phyloP scores from a whole-genome alignment of 1,140 invertebrate genomes.

The Cylas formicarius region DNA sequence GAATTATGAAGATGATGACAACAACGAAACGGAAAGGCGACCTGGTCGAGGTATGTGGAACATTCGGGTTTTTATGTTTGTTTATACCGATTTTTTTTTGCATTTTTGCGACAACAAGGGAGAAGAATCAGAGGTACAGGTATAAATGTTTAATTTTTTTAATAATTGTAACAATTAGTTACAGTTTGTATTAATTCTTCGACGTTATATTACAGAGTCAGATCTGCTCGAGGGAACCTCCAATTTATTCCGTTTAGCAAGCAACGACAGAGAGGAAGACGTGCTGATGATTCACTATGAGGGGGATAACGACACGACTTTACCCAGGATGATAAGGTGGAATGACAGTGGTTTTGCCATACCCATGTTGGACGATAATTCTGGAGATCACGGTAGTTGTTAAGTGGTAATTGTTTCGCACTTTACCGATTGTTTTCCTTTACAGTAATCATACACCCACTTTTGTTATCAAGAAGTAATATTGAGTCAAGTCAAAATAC shows the following conservation, averaged over 20 bases:
- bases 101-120: conserved; percentile 1
- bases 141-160: conserved; percentile 39
- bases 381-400: conserved; percentile 42
- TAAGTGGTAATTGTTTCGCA: conserved; percentile 8
- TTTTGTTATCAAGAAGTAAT: conserved; percentile 41
- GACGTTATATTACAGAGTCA: conserved; percentile 13
- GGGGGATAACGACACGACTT: conserved; percentile 40
- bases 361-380: conserved; percentile 56
- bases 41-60: conserved; percentile 20
- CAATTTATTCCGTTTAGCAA: conserved; percentile 31
- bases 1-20: conserved; percentile 40
- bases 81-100: background rate
- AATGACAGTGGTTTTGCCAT: conserved; percentile 47
- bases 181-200: conserved; percentile 2
- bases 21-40: conserved; percentile 26
- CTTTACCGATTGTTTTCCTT: conserved; percentile 10
- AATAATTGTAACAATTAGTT: conserved; percentile 43
- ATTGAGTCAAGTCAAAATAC: conserved; percentile 29
- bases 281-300: conserved; percentile 57
- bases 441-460: conserved; percentile 42
- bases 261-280: conserved; percentile 51
- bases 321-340: conserved; percentile 47
- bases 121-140: conserved; percentile 1
- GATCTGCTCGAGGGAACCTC: conserved; percentile 38
- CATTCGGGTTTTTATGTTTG: background rate